Base-by-base conservation (phyloP, 2,888 invertebrate species). In the Therioaphis trifolii region DNA sequence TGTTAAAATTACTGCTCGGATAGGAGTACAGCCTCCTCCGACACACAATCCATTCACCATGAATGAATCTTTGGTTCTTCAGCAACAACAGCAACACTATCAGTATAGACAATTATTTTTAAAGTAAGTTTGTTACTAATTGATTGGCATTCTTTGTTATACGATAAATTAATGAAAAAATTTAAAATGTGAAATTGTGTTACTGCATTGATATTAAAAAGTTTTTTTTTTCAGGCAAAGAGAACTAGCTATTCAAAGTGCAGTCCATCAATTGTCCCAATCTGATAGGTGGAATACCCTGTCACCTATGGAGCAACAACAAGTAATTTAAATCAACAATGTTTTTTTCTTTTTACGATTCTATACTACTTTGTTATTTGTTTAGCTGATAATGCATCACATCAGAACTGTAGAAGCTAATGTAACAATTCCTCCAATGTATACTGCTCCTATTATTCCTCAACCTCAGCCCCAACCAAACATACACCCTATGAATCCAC, bases 271-370 rank as follows among this genome's bases (percentile, higher is more conserved):
- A 84, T 80, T 87, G 63, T 89, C 88, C 85, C 90, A 88, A 85
- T 88, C 88, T 82, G 91, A 88, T 85, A 90, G 88, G 85, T 91
- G 91, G 91, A 88, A 88, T 27, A 89, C 89, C 1, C 86, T 91
- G 46, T 89, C 89, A 71, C 88, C 90, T 0, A 86, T 89, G 7
- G 91, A 91, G 86, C 91, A 91, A 86, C 90, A 91, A 82, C 86
- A 87, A 85, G 86, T 87, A 74, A 76, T 84, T 76, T 29, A 24
- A 58, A 14, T 69, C 27, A n/a, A 0, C 21, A 40, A 2, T n/a
- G 18, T 46, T 58, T 24, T 29, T n/a, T 46, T 58, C 18, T 29
- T n/a, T 43, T 27, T 43, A 1, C 4, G n/a, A 43, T 79, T 68
- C 0, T 21, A 14, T 58, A 5, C 18, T 27, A 46, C 4, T 46